Base-by-base conservation (phyloP, 2,888 invertebrate genomes). In the Spisula solida region DNA sequence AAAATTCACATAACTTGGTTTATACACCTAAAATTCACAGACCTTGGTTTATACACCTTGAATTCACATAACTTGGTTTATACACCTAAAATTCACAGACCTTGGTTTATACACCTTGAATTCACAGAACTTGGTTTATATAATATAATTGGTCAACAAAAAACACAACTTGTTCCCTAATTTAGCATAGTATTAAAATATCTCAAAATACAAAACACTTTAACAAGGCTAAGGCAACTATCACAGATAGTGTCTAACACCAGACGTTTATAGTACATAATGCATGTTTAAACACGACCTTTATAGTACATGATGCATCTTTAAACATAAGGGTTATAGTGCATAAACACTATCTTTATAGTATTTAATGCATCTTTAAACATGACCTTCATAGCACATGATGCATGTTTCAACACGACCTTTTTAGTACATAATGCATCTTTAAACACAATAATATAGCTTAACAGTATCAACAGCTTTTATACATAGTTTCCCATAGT, bases 191-290 rank as follows among this genome's bases (percentile, higher is more conserved):
- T n/a, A n/a, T 66, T 66, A 66, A 25, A 66, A 66, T 25, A 66
- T 66, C 25, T 66, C 41, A 66, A n/a, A 25, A 66, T 66, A 66
- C 20, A n/a, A 66, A 5, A 25, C n/a, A 51, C 12, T 4, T 41
- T 51, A 66, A 66, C 60, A 66, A 6, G 25, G 8, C 25, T 66
- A 66, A 66, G 60, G 60, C 60, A 66, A 25, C 60, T 66, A 66
- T 66, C 60, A 66, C 60, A 66, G 60, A 66, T 66, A 66, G 60
- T 66, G 25, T 66, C 60, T 66, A 20, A 66, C 60, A 66, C n/a
- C 60, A 66, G 60, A 66, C 25, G 1, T 25, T 1, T 66, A 66
- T 66, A 41, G 41, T 41, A 41, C 41, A 41, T 41, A 41, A 41
- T 41, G 41, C 41, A 41, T 41, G 41, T 8, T 41, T 41, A 5